Base-by-base conservation (phyloP, 2,888 invertebrate species). In the Formica aserva region DNA sequence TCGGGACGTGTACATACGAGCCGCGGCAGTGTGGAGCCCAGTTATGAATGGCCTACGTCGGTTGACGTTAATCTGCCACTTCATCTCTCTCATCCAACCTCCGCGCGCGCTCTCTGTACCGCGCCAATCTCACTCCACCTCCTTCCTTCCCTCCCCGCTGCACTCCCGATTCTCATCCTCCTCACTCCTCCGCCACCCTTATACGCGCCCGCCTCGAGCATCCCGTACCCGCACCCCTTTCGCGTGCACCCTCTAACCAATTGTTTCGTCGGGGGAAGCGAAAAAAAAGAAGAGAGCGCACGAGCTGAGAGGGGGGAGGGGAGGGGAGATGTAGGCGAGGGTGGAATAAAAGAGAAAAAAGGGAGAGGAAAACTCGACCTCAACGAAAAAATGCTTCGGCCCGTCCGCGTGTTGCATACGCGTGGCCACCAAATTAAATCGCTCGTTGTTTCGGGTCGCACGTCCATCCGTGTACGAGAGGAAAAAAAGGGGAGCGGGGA, bases 21-120 rank as follows among this genome's bases (percentile, higher is more conserved):
- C 74, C 67, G 65, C 71, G 85, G 83, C 77, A 75, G 85, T 82
- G 84, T 82, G 84, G 87, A 86, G 85, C 83, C 88, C 90, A 86
- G 90, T 91, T 91, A 91, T 91, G 91, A 91, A 91, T 91, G 91
- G 91, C 85, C 91, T 85, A 91, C 90, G 91, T 90, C 91, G 90
- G 91, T 90, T 90, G 90, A 91, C 91, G 91, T 91, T 91, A 91
- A 91, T 91, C 91, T 91, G 90, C 90, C 91, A 91, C 91, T 91
- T 90, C 89, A 89, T 90, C 90, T 89, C 90, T 89, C 90, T 89
- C 89, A 89, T 90, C 89, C 90, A 91, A 65, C 83, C 86, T 85
- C 80, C 83, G 82, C 85, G 85, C 87, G 75, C 76, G 66, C 76
- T 76, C 76, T 67, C 83, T 85, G 80, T 85, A 74, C 83, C 85